phyloP scores from a whole-genome alignment of 23 tunicate species.

The Corella eumyota region DNA sequence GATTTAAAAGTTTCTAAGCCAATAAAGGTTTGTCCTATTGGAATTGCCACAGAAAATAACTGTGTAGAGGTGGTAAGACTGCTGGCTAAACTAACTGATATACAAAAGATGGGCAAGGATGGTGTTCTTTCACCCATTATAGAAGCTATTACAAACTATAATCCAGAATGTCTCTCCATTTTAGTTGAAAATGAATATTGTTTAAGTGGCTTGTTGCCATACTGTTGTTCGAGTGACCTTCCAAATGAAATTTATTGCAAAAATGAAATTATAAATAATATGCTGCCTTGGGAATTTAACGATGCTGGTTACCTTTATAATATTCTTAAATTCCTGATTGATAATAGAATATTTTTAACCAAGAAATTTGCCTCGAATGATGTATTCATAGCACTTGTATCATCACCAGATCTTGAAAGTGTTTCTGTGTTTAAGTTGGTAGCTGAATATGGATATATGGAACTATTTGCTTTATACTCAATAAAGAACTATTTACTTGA shows the following conservation, averaged over 20 bases:
- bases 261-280: neutral
- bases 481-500: too few species aligned
- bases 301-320: too few species aligned
- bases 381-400: too few species aligned
- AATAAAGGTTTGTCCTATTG: conserved; percentile 17
- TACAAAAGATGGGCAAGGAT: neutral
- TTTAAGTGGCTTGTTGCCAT: conserved; percentile 1
- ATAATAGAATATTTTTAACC: too few species aligned
- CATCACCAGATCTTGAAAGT: too few species aligned
- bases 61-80: neutral
- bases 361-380: too few species aligned
- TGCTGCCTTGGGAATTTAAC: conserved; percentile 14
- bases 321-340: too few species aligned
- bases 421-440: too few species aligned
- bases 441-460: too few species aligned
- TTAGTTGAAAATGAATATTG: conserved; percentile 13
- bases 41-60: conserved; percentile 21
- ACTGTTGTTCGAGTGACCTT: neutral
- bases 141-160: conserved; percentile 8
- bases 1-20: neutral
- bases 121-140: conserved; percentile 11
- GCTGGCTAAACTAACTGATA: neutral
- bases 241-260: neutral
- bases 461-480: too few species aligned
- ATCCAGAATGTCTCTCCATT: conserved; percentile 8